A percentile compares a stretch with the other conserved stretches of the same genome.
These are phyloP conservation scores for Odontamblyopus lacepedii DNA, from an alignment of 2,797 vertebrate species.

Conservation along the genomic window DNA sequence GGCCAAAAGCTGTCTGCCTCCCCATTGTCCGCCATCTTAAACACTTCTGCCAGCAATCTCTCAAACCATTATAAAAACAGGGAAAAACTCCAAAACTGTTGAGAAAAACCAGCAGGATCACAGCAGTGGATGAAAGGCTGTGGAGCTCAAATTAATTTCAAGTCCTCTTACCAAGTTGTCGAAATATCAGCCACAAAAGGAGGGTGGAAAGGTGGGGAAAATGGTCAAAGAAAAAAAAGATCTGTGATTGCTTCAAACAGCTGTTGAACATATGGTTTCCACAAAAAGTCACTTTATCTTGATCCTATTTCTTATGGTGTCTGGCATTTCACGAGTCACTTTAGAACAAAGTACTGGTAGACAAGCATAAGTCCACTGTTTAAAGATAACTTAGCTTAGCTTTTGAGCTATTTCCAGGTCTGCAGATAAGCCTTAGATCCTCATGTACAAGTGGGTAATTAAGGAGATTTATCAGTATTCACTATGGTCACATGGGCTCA, in stretches of 20 bases:
- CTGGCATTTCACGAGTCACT: slow-evolving; percentile 12
- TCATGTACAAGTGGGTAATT: slow-evolving; percentile 3
- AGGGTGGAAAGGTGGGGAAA: slow-evolving; percentile 34
- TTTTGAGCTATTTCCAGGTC: not conserved
- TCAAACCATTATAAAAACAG: slow-evolving; percentile 39
- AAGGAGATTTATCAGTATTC: not conserved
- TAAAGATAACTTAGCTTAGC: not conserved
- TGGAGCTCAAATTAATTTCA: slow-evolving; percentile 61
- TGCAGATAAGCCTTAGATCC: not conserved
- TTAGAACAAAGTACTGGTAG: too few relatives aligned
- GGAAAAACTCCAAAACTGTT: slow-evolving; percentile 25
- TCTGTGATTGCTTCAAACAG: not conserved
- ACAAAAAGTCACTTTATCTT: slow-evolving; percentile 11
- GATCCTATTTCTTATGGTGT: slow-evolving; percentile 18
- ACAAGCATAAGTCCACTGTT: too few relatives aligned
- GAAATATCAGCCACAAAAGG: slow-evolving; percentile 35
- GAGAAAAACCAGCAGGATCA: slow-evolving; percentile 37
- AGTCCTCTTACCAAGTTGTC: slow-evolving; percentile 62
- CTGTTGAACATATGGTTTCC: slow-evolving; percentile 23
- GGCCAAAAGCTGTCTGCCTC: slow-evolving; percentile 24
- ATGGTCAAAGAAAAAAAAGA: slow-evolving; percentile 2
- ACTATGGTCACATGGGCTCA: not conserved
- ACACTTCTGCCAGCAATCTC: slow-evolving; percentile 45
- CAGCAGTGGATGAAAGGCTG: slow-evolving; percentile 34
- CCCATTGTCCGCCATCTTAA: slow-evolving; percentile 49